Percentiles rank a stretch among this genome's conserved stretches.
These are phyloP conservation scores for Drosophila dives DNA, from an alignment of 2,888 invertebrate genomes.

Conservation along the genomic window DNA sequence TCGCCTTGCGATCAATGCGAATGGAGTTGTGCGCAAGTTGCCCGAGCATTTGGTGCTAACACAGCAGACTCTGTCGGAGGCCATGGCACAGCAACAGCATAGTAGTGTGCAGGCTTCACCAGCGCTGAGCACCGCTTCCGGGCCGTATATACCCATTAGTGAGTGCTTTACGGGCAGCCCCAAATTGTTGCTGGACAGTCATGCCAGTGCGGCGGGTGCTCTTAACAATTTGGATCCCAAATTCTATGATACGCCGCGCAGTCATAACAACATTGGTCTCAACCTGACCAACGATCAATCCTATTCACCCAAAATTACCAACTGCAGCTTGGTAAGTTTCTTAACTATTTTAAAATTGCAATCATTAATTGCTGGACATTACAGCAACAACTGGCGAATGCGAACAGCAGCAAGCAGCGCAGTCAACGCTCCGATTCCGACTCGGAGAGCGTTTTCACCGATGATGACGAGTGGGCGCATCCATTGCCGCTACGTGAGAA, in stretches of 20 bases:
- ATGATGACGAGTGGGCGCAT: conserved; percentile 89
- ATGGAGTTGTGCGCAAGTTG: conserved; percentile 83
- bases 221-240: conserved; percentile 86
- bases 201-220: conserved; percentile 62
- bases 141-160: conserved; percentile 96
- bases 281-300: conserved; percentile 85
- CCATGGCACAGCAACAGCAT: conserved; percentile 60
- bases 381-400: conserved; percentile 64
- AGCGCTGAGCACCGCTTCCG: conserved; percentile 88
- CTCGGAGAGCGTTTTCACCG: conserved; percentile 89
- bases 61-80: conserved; percentile 78
- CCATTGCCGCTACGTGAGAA: conserved; percentile 85
- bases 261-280: conserved; percentile 84
- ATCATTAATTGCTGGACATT: neutral
- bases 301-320: conserved; percentile 85
- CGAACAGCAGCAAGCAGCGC: conserved; percentile 60
- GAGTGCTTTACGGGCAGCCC: conserved; percentile 95
- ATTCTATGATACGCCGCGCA: conserved; percentile 86
- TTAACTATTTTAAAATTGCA: neutral
- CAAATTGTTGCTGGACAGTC: conserved; percentile 68
- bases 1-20: conserved; percentile 73
- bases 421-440: conserved; percentile 87
- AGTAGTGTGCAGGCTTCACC: conserved; percentile 87
- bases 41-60: conserved; percentile 85
- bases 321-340: conserved; percentile 80